Evolutionary conservation across 2,113 vertebrate species (phyloP).

Genomic region (Bubo blakistoni): DNA sequence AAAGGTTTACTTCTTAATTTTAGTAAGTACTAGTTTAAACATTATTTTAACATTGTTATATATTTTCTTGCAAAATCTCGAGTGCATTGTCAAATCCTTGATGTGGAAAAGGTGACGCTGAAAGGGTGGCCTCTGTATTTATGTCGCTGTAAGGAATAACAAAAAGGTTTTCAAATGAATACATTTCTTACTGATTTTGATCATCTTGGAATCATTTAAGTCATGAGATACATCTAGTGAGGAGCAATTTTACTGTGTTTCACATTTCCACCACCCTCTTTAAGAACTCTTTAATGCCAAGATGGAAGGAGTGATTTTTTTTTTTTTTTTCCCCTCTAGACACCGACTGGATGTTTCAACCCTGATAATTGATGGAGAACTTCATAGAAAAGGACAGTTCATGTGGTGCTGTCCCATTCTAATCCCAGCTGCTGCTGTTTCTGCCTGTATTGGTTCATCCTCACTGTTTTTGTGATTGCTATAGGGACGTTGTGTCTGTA

Average conservation of each 20-base stretch:
- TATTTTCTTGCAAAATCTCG: not conserved
- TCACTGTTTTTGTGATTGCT: not conserved
- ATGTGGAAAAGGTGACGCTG: fast-evolving
- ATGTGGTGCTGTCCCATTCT: not conserved
- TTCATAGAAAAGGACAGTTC: not conserved
- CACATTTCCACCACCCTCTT: not conserved
- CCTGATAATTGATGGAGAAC: not conserved
- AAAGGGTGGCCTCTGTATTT: not conserved
- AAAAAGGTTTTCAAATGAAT: not conserved
- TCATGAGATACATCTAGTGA: not conserved
- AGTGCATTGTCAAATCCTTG: not conserved
- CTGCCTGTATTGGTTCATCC: not conserved
- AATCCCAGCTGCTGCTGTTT: not conserved
- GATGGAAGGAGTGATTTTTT: not conserved
- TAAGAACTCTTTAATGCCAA: not conserved
- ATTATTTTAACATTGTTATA: not conserved
- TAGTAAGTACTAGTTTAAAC: not conserved
- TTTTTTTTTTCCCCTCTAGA: not conserved
- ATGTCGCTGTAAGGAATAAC: not conserved
- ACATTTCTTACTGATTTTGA: not conserved
- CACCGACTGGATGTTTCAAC: not conserved
- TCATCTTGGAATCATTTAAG: not conserved
- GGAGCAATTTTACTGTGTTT: not conserved
- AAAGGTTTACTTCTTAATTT: not conserved
- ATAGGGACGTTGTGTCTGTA: not conserved